These are phyloP conservation scores for Picathartes gymnocephalus DNA, from an alignment of 2,113 vertebrate species.

Conservation along the genomic window DNA sequence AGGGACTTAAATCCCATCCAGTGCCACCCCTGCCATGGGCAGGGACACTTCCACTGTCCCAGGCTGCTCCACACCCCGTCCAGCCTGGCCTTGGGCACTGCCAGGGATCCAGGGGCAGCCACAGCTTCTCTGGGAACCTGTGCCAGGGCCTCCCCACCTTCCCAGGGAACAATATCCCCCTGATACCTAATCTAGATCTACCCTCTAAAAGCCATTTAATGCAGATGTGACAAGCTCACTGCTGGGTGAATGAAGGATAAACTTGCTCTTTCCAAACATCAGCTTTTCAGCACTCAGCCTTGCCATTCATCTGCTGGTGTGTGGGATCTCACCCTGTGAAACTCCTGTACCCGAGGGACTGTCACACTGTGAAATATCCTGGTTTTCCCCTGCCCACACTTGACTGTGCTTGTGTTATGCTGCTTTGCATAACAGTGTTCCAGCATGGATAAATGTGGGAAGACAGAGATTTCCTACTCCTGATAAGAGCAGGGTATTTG, in stretches of 20 bases:
- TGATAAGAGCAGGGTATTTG: neutral
- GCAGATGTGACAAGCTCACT: neutral
- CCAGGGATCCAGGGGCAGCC: neutral
- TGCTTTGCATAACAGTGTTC: conserved; percentile 17
- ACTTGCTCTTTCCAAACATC: neutral
- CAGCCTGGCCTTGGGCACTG: neutral
- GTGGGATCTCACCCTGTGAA: neutral
- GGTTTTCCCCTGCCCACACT: neutral
- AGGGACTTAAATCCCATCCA: neutral
- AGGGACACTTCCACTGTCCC: neutral
- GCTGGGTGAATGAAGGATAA: neutral
- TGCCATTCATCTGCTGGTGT: neutral
- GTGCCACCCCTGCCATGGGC: neutral
- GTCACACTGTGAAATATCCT: neutral
- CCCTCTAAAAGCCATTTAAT: neutral
- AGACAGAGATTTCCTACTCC: neutral
- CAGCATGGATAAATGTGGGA: neutral
- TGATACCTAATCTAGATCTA: neutral
- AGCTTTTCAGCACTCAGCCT: neutral
- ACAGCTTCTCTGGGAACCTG: neutral
- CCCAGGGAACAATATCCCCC: neutral
- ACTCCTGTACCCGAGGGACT: neutral
- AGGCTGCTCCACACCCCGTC: fast-evolving
- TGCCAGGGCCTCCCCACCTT: neutral
- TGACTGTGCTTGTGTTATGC: neutral